Evolutionary conservation across 1,140 invertebrate genomes (phyloP).

Genomic region (Fopius arisanus): DNA sequence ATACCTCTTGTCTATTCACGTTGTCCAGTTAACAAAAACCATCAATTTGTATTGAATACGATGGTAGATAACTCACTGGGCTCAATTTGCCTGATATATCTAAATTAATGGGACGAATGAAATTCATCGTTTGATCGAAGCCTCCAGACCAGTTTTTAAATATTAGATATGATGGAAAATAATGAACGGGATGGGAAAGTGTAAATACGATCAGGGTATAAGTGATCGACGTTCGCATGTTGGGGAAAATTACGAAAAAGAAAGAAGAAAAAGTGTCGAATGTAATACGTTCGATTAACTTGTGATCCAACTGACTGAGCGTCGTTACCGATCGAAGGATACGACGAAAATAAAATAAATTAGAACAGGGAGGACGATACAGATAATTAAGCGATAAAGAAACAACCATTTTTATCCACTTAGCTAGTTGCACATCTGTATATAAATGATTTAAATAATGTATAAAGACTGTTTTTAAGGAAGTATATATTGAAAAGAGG

Average conservation of each 20-base stretch:
- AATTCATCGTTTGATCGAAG: not conserved
- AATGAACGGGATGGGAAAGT: slow-evolving; percentile 25
- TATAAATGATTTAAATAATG: slow-evolving; percentile 63
- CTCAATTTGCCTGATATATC: not conserved
- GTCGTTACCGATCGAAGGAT: slow-evolving; percentile 28
- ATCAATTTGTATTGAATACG: not conserved
- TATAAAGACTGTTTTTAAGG: slow-evolving; percentile 62
- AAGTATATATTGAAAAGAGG: slow-evolving; percentile 34
- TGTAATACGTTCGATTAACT: slow-evolving; percentile 17
- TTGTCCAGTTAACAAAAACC: not conserved
- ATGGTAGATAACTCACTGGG: not conserved
- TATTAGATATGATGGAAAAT: not conserved
- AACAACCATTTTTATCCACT: slow-evolving; percentile 54
- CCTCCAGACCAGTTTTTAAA: not conserved
- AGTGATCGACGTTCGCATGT: slow-evolving; percentile 38
- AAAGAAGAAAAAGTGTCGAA: slow-evolving; percentile 13
- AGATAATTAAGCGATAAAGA: slow-evolving; percentile 6
- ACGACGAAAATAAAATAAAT: slow-evolving; percentile 25
- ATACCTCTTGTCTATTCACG: not conserved
- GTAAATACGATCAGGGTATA: slow-evolving; percentile 60
- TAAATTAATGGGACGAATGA: not conserved
- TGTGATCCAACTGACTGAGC: not conserved
- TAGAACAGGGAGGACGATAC: slow-evolving; percentile 1
- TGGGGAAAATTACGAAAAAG: not conserved
- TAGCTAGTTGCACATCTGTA: slow-evolving; percentile 58